Percentiles rank a stretch among this genome's conserved stretches.
These are phyloP conservation scores for Mormyrops boulengeri DNA, from an alignment of 2,797 vertebrate species.

Conservation along the genomic window DNA sequence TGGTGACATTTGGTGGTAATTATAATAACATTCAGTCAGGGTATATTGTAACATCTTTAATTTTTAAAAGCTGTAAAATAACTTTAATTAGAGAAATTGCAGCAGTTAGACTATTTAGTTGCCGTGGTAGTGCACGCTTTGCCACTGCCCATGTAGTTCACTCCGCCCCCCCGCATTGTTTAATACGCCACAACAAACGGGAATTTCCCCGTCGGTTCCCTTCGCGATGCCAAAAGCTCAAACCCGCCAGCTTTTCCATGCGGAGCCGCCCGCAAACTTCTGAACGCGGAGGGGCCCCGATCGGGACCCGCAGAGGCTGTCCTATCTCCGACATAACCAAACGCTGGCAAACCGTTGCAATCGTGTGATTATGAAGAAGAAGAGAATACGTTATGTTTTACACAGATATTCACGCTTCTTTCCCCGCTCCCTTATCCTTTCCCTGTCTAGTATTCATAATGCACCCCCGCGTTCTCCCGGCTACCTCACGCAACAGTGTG, in stretches of 20 bases:
- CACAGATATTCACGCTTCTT: background rate
- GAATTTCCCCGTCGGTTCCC: background rate
- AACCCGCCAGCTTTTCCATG: conserved; percentile 8
- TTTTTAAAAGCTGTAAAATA: background rate
- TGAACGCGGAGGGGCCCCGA: background rate
- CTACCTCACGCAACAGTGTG: conserved; percentile 10
- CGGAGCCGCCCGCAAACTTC: background rate
- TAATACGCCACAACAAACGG: conserved; percentile 7
- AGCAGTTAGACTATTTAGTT: background rate
- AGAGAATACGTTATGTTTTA: no score
- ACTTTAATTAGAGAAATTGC: background rate
- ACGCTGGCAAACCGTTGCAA: background rate
- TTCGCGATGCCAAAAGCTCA: conserved; percentile 6
- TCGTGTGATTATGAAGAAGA: background rate
- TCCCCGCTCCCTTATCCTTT: background rate
- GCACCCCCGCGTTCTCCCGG: background rate
- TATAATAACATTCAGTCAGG: background rate
- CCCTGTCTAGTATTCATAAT: background rate
- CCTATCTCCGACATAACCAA: background rate
- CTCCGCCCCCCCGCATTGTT: background rate
- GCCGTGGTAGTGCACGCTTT: background rate
- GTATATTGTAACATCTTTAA: background rate
- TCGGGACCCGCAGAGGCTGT: background rate
- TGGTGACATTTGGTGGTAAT: background rate
- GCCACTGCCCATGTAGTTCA: background rate